These are phyloP conservation scores for Celastrina argiolus DNA, from an alignment of 2,888 invertebrate genomes.

Conservation along the genomic window DNA sequence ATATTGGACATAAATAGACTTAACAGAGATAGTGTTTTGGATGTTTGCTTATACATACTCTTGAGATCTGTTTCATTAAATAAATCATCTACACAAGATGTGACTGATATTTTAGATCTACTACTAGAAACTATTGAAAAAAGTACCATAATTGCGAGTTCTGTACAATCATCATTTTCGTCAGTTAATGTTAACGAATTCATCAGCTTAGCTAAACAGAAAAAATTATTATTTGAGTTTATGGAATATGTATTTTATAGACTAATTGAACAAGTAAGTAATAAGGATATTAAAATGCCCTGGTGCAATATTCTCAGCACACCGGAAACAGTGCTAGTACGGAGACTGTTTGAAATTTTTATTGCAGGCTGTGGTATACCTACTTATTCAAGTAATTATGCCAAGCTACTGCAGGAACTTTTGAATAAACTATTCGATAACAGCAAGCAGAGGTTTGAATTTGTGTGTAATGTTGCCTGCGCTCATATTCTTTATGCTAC, in stretches of 20 bases:
- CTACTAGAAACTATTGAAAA: conserved; percentile 60
- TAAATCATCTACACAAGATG: conserved; percentile 51
- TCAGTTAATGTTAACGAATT: conserved; percentile 51
- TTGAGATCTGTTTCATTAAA: conserved; percentile 64
- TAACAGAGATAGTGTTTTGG: conserved; percentile 50
- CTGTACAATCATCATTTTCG: conserved; percentile 48
- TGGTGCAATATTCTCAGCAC: conserved; percentile 64
- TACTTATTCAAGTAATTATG: conserved; percentile 55
- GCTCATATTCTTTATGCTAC: conserved; percentile 63
- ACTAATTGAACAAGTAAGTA: conserved; percentile 67
- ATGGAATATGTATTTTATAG: conserved; percentile 74
- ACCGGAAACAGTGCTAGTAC: conserved; percentile 56
- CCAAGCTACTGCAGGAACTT: conserved; percentile 60
- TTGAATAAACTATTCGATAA: conserved; percentile 63
- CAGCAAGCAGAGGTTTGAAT: conserved; percentile 69
- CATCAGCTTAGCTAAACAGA: conserved; percentile 52
- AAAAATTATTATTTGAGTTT: conserved; percentile 75
- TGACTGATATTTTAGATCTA: conserved; percentile 58
- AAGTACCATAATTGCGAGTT: conserved; percentile 50
- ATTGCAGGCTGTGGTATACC: conserved; percentile 66
- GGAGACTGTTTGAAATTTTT: conserved; percentile 67
- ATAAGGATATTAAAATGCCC: conserved; percentile 54
- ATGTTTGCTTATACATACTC: conserved; percentile 61
- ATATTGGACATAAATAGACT: conserved; percentile 49
- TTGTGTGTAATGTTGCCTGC: conserved; percentile 77